A percentile compares a stretch with the other conserved stretches of the same genome.
These are phyloP conservation scores for Hyppa rectilinea DNA, from an alignment of 2,888 invertebrate genomes.

Conservation along the genomic window DNA sequence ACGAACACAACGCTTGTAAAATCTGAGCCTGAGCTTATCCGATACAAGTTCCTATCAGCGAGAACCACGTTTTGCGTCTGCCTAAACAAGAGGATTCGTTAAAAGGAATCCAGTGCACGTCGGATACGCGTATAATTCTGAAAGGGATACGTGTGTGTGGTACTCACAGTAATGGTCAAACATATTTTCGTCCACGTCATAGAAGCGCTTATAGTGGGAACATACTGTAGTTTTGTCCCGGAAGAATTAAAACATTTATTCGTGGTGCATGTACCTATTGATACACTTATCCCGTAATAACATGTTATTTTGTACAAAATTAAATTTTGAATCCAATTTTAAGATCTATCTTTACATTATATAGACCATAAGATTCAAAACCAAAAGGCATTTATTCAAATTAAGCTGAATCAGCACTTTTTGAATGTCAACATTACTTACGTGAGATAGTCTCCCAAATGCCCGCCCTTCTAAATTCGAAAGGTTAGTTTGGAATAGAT, in stretches of 20 bases:
- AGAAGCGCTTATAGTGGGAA: neutral
- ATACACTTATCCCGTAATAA: neutral
- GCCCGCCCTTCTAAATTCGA: no score
- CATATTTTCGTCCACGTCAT: conserved; percentile 15
- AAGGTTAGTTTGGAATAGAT: neutral
- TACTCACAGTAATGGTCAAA: conserved; percentile 19
- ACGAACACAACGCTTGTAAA: conserved; percentile 15
- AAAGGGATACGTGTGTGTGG: conserved; percentile 27
- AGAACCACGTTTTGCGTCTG: conserved; percentile 22
- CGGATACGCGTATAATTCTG: conserved; percentile 18
- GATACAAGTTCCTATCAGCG: conserved; percentile 15
- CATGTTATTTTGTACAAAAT: neutral
- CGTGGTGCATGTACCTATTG: neutral
- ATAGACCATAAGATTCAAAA: neutral
- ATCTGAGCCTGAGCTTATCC: conserved; percentile 14
- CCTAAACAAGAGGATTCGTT: conserved; percentile 46
- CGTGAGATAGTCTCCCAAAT: no score
- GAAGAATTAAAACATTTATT: neutral
- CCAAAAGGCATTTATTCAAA: no score
- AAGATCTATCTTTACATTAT: neutral
- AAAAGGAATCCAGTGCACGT: conserved; percentile 33
- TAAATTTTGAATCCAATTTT: neutral
- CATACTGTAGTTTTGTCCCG: neutral
- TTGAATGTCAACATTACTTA: no score
- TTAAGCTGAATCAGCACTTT: no score